Conservation (phyloP, 2,113 vertebrate species). For the Aix galericulata region DNA sequence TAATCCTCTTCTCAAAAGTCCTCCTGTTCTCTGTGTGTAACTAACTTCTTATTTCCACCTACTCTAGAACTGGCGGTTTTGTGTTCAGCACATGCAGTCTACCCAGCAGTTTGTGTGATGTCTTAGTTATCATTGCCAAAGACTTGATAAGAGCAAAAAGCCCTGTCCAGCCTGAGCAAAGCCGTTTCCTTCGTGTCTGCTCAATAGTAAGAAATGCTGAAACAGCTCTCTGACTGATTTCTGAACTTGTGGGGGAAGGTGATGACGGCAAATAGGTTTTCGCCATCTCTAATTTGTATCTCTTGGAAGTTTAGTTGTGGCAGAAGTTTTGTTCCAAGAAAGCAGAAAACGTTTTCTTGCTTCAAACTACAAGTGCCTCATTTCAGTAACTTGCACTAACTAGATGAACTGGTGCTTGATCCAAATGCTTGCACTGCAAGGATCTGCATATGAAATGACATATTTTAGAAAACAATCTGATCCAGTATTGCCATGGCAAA, state of each 20-base stretch:
- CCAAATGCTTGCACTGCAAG: not conserved
- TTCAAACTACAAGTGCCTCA: not conserved
- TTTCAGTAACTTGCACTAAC: not conserved
- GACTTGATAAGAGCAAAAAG: not conserved
- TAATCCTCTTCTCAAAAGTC: slow-evolving; percentile 42
- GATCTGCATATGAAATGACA: slow-evolving; percentile 23
- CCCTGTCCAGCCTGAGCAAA: not conserved
- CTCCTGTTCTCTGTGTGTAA: not conserved
- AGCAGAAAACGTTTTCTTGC: not conserved
- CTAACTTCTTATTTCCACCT: not conserved
- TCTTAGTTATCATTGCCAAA: not conserved
- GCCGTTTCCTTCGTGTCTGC: rapidly evolving
- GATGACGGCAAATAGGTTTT: not conserved
- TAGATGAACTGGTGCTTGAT: not conserved
- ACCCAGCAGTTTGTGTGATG: not conserved
- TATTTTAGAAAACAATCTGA: slow-evolving; percentile 50
- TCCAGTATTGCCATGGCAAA: slow-evolving; percentile 53
- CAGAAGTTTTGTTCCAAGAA: not conserved
- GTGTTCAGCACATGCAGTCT: not conserved
- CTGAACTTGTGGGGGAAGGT: not conserved
- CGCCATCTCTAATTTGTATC: not conserved
- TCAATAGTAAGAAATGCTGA: not conserved
- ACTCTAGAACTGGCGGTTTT: not conserved
- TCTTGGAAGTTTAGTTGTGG: not conserved
- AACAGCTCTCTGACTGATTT: not conserved